These are phyloP conservation scores for Rostratula benghalensis DNA, from an alignment of 2,113 vertebrate species.

Conservation along the genomic window DNA sequence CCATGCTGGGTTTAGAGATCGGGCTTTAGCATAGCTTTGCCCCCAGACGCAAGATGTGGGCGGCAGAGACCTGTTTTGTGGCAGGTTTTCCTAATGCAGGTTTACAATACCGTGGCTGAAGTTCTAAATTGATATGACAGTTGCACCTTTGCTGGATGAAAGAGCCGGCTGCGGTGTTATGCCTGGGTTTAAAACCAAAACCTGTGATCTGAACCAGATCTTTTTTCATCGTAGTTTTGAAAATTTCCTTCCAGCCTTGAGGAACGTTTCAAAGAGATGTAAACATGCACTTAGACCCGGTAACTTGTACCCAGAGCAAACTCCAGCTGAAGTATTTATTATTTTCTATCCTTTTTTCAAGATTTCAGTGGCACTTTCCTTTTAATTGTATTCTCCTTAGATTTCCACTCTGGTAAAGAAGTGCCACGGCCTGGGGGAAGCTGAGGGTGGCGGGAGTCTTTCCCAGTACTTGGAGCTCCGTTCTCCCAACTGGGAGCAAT, in stretches of 20 bases:
- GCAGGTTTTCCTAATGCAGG: constrained; percentile 50
- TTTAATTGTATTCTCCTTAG: background rate
- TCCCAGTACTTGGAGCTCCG: background rate
- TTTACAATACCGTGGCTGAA: constrained; percentile 71
- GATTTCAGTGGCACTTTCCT: background rate
- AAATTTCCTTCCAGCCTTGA: constrained; percentile 12
- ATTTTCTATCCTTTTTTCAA: background rate
- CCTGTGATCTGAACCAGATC: constrained; percentile 66
- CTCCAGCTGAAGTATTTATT: constrained; percentile 5
- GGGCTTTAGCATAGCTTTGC: constrained; percentile 36
- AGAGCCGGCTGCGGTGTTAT: constrained; percentile 36
- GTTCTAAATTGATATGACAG: constrained; percentile 72
- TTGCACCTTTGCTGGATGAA: constrained; percentile 64
- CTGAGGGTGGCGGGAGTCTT: background rate
- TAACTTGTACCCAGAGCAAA: background rate
- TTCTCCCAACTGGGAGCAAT: background rate
- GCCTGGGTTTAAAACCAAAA: constrained; percentile 65
- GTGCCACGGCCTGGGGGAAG: background rate
- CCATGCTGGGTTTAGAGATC: constrained; percentile 37
- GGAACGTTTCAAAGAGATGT: constrained; percentile 35
- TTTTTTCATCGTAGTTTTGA: constrained; percentile 7
- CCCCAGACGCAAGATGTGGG: constrained; percentile 61
- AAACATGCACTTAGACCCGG: background rate
- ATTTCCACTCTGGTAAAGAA: background rate
- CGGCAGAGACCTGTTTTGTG: constrained; percentile 46